Evolutionary conservation across 2,113 vertebrate genomes (phyloP).

Genomic region (Anoura caudifer): DNA sequence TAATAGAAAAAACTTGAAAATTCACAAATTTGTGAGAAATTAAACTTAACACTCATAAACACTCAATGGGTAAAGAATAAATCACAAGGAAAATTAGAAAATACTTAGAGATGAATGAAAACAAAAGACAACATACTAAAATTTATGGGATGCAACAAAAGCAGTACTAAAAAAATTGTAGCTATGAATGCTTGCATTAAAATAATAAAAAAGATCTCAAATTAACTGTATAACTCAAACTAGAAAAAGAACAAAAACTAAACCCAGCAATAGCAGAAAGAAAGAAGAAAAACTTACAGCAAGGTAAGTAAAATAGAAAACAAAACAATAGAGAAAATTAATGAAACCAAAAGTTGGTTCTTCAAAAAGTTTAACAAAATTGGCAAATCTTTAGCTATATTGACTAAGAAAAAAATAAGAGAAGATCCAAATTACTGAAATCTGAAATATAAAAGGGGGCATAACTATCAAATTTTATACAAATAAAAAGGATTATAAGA

Average conservation of each 20-base stretch:
- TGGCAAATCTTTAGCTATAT: neutral
- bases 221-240: neutral
- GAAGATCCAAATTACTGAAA: no score
- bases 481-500: no score
- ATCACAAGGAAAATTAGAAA: neutral
- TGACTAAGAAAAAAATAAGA: neutral
- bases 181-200: neutral
- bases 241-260: neutral
- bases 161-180: neutral
- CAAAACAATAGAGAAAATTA: neutral
- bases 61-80: neutral
- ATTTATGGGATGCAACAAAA: neutral
- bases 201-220: neutral
- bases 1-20: neutral
- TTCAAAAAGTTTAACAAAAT: neutral
- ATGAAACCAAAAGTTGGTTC: neutral
- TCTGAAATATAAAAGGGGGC: no score
- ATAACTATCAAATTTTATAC: no score
- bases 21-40: neutral
- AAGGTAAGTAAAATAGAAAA: neutral
- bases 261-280: neutral
- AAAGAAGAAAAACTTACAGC: neutral
- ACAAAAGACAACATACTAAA: neutral
- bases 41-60: neutral
- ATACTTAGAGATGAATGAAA: neutral